Conservation (phyloP, 1,140 invertebrate species). For the Polyergus mexicanus region DNA sequence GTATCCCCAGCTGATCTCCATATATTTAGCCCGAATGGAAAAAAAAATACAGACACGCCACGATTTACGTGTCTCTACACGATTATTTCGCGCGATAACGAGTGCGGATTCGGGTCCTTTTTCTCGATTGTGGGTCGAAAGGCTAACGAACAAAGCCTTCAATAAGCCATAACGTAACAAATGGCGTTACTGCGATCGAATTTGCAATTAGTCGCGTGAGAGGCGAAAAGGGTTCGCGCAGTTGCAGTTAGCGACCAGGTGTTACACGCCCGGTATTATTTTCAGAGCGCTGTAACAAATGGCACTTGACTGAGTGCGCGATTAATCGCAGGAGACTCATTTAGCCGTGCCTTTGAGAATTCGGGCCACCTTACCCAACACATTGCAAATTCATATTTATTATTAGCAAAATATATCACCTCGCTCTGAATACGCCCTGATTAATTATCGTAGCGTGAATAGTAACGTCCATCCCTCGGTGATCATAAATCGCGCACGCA, state of each 20-base stretch:
- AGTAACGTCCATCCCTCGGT: constrained; percentile 14
- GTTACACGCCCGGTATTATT: constrained; percentile 70
- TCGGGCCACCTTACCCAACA: constrained; percentile 53
- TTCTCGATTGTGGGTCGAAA: not conserved
- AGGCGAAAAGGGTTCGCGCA: constrained; percentile 50
- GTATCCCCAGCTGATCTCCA: not conserved
- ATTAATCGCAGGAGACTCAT: constrained; percentile 73
- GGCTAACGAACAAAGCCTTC: constrained; percentile 44
- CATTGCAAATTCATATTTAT: constrained; percentile 63
- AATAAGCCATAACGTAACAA: constrained; percentile 56
- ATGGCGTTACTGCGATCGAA: constrained; percentile 47
- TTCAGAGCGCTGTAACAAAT: constrained; percentile 66
- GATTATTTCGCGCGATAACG: constrained; percentile 31
- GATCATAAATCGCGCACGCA: constrained; percentile 26
- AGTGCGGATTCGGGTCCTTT: not conserved
- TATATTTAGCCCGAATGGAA: not conserved
- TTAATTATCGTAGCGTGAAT: constrained; percentile 49
- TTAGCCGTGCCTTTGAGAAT: constrained; percentile 66
- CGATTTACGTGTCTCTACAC: not conserved
- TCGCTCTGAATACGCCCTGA: constrained; percentile 24
- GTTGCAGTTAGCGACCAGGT: constrained; percentile 71
- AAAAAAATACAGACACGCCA: not conserved
- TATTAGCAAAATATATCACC: constrained; percentile 45
- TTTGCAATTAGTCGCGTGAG: constrained; percentile 58
- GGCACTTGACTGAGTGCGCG: constrained; percentile 65